Evolutionary conservation across 2,888 invertebrate species (phyloP).

Genomic region (Norana najaformis): DNA sequence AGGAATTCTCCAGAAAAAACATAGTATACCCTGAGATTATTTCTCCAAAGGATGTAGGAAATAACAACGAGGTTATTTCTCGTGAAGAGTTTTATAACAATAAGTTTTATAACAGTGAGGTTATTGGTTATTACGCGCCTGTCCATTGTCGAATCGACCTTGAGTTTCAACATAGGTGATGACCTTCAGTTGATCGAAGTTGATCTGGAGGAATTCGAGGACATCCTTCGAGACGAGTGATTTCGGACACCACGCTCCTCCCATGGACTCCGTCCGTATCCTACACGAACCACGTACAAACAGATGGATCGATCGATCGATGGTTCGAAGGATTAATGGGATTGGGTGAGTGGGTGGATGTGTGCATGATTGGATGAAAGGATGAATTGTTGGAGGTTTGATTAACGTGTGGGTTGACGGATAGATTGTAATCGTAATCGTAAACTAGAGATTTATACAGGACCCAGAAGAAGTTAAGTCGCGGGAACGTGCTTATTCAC

Average conservation of each 20-base stretch:
- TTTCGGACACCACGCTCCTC: slow-evolving; percentile 13
- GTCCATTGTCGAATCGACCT: neutral
- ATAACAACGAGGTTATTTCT: too few relatives aligned
- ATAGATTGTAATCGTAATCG: too few relatives aligned
- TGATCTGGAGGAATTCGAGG: neutral
- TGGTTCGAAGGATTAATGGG: neutral
- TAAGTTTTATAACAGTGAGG: too few relatives aligned
- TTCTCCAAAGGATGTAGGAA: too few relatives aligned
- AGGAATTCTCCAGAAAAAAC: too few relatives aligned
- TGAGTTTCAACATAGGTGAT: neutral
- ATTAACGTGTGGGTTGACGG: neutral
- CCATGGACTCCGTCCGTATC: neutral
- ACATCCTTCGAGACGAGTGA: neutral
- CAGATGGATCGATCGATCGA: neutral
- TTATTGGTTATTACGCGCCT: neutral
- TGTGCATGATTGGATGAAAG: neutral
- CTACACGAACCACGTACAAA: neutral
- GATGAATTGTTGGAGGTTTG: neutral
- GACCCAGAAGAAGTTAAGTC: too few relatives aligned
- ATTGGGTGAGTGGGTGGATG: neutral
- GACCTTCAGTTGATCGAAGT: neutral
- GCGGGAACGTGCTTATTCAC: too few relatives aligned
- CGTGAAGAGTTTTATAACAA: too few relatives aligned
- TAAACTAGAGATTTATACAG: too few relatives aligned
- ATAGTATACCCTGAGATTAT: too few relatives aligned